Evolutionary conservation across 2,888 invertebrate genomes (phyloP).

Genomic region (Harmothoe impar): DNA sequence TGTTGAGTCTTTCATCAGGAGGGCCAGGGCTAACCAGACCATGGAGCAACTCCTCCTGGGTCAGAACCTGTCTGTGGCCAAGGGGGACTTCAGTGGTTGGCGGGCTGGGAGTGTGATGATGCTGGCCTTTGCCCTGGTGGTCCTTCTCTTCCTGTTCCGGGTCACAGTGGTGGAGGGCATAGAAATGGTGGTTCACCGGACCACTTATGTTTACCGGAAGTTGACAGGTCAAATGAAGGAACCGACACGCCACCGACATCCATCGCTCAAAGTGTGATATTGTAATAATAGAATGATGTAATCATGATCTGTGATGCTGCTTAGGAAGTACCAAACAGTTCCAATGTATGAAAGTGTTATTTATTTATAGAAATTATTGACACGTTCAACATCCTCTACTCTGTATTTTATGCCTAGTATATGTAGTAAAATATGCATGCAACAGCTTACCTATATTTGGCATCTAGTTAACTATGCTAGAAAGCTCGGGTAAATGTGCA

Average conservation of each 20-base stretch:
- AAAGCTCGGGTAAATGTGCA: no score
- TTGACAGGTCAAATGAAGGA: not conserved
- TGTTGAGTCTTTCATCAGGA: slow-evolving; percentile 36
- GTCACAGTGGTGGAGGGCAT: slow-evolving; percentile 26
- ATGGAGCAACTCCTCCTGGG: slow-evolving; percentile 40
- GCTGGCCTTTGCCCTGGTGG: slow-evolving; percentile 17
- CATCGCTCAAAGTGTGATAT: not conserved
- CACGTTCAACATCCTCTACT: no score
- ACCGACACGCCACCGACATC: not conserved
- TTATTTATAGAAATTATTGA: not conserved
- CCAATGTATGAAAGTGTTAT: not conserved
- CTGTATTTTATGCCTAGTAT: no score
- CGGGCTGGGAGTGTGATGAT: not conserved
- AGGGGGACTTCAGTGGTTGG: slow-evolving; percentile 44
- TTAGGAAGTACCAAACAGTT: not conserved
- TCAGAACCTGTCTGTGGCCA: slow-evolving; percentile 46
- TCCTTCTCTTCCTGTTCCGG: slow-evolving; percentile 34
- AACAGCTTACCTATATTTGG: no score
- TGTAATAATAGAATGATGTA: not conserved
- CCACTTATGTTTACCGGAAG: not conserved
- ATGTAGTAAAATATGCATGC: no score
- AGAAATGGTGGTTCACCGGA: slow-evolving; percentile 29
- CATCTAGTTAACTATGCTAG: no score
- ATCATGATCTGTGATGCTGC: not conserved
- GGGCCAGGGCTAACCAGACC: slow-evolving; percentile 33